These are phyloP conservation scores for Urocolius indicus DNA, from an alignment of 2,113 vertebrate species.

Conservation along the genomic window DNA sequence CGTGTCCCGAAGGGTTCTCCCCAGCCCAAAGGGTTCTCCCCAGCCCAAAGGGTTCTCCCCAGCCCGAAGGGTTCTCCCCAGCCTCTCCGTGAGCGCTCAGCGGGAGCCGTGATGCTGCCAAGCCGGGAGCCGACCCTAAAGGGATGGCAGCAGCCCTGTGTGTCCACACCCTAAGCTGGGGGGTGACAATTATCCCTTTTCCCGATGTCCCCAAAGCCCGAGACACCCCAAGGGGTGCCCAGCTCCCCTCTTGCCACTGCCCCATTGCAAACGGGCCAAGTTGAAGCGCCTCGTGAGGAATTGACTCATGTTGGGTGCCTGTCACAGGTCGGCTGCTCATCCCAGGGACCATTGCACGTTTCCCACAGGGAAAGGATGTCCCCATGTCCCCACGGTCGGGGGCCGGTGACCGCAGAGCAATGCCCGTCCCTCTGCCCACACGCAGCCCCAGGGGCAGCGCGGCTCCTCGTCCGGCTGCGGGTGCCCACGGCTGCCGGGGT, in stretches of 20 bases:
- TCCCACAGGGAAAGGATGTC: rapidly evolving
- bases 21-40: no score
- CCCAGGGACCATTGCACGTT: rapidly evolving
- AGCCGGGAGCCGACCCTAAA: rapidly evolving
- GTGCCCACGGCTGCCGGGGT: rapidly evolving
- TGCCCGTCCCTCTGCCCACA: background rate
- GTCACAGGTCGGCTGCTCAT: background rate
- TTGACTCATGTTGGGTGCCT: background rate
- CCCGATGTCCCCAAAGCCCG: rapidly evolving
- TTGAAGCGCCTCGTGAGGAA: background rate
- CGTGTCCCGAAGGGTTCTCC: rapidly evolving
- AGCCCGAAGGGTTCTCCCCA: background rate
- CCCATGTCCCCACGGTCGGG: background rate
- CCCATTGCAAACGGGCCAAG: background rate
- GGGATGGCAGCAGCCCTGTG: background rate
- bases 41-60: no score
- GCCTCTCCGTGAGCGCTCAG: background rate
- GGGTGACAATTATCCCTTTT: background rate
- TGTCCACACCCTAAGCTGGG: background rate
- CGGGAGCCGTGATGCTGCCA: background rate
- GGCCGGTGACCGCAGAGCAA: no score
- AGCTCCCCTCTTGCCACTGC: background rate
- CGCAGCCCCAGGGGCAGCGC: no score
- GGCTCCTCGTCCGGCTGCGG: no score
- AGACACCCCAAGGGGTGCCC: background rate